Evolutionary conservation across 2,888 invertebrate species (phyloP).

Genomic region (Empis livida): DNA sequence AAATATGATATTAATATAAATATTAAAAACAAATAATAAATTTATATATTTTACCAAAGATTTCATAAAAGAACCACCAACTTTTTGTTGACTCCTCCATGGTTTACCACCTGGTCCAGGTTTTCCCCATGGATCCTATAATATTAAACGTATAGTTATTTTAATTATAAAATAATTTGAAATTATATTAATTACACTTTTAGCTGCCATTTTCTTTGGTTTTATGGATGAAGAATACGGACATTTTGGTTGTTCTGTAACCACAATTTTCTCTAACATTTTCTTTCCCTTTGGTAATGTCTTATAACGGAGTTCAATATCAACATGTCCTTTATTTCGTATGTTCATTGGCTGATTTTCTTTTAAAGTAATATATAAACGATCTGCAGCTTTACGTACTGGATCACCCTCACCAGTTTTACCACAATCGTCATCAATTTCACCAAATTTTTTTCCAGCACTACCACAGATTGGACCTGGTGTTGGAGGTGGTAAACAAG

Average conservation of each 20-base stretch:
- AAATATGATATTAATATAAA: conserved; percentile 1
- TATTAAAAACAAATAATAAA: no score
- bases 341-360: conserved; percentile 54
- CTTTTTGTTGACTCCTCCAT: conserved; percentile 60
- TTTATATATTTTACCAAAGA: conserved; percentile 52
- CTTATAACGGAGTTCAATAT: conserved; percentile 56
- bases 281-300: conserved; percentile 37
- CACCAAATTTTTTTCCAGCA: conserved; percentile 8
- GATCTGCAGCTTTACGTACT: conserved; percentile 19
- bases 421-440: conserved; percentile 9
- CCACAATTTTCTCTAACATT: conserved; percentile 44
- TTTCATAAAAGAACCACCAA: conserved; percentile 61
- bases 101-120: conserved; percentile 47
- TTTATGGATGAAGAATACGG: conserved; percentile 15
- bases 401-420: conserved; percentile 12
- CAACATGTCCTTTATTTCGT: conserved; percentile 46
- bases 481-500: background rate
- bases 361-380: conserved; percentile 31
- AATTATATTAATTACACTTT: conserved; percentile 2
- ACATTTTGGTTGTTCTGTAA: conserved; percentile 26
- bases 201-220: conserved; percentile 8
- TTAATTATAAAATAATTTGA: background rate
- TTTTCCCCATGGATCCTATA: conserved; percentile 28
- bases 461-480: conserved; percentile 4
- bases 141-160: background rate